Evolutionary conservation across 2,113 vertebrate species (phyloP), one percentile per base, ranked within the genome.

Genomic region (Coregonus clupeaformis): DNA sequence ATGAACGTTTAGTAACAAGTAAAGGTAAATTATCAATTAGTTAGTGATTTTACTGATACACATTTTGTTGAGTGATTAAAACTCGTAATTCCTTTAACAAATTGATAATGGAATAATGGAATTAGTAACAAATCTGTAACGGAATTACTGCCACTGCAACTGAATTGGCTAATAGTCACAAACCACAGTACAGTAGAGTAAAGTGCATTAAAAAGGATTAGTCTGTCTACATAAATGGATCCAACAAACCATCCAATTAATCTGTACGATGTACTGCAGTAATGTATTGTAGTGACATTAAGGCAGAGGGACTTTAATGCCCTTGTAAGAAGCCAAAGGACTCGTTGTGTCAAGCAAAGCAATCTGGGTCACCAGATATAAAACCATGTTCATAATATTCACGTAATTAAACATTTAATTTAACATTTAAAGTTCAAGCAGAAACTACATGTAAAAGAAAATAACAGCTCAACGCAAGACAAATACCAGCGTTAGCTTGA

Each of bases 391-490:
- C 27, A 77, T 55, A 47, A 65, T 18, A 59, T 59, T 45, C 16
- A 45, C 14, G 7, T 68, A 20, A 42, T 77, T 30, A 59, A 72
- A 72, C 30, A 30, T 11, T 22, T 29, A 27, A 74, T 68, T 59
- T 57, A 72, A 68, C 69, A 77, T 77, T 72, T 77, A 65, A 66
- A 77, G 70, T 68, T 72, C 70, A 72, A 72, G 63, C 65, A 29
- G 11, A 57, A 72, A 60, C 11, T 29, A 62, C 30, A 25, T n/a
- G n/a, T 6, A 36, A 57, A 16, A 25, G 24, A 57, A 66, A 49
- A 64, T 55, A 45, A 45, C 18, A 27, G 76, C 65, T 45, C 69
- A 60, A 25, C 45, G 20, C 42, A 30, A 14, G 24, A 68, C 72
- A 68, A 72, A 60, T 68, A 77, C 14, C 65, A 59, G 24, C 1